Conservation (phyloP, 2,797 vertebrate species). For the Takifugu rubripes region DNA sequence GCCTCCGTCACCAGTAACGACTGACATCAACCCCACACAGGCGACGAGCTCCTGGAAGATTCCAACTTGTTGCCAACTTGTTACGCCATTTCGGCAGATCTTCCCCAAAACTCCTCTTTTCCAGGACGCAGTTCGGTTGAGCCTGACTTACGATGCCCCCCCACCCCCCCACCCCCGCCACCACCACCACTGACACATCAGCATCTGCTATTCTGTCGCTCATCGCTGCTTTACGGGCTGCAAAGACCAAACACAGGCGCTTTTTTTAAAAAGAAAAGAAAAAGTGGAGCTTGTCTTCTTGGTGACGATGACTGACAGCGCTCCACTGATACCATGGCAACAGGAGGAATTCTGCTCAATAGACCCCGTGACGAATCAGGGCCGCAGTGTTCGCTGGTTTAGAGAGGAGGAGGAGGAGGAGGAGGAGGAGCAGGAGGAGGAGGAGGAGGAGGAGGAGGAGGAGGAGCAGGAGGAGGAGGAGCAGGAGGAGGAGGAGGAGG, state of each 20-base stretch:
- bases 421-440: background rate
- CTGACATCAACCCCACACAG: conserved; percentile 35
- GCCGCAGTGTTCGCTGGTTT: conserved; percentile 58
- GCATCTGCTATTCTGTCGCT: background rate
- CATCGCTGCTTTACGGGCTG: background rate
- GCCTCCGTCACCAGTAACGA: conserved; percentile 23
- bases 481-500: too few species aligned
- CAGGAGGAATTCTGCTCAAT: conserved; percentile 61
- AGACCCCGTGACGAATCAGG: conserved; percentile 66
- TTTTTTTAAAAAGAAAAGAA: conserved; percentile 7
- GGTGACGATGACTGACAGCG: conserved; percentile 59
- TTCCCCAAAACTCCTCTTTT: too few species aligned
- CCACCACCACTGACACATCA: conserved; percentile 2
- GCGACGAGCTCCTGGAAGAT: background rate
- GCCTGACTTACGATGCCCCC: conserved; percentile 6
- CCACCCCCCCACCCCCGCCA: too few species aligned
- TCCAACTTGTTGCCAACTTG: too few species aligned
- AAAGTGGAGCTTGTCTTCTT: conserved; percentile 38
- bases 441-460: too few species aligned
- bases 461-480: background rate
- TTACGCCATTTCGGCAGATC: background rate
- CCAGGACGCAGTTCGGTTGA: conserved; percentile 10
- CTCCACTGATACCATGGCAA: conserved; percentile 71
- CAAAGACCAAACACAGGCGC: conserved; percentile 27
- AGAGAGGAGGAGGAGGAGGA: conserved; percentile 36